These are phyloP conservation scores for Pseudochromis fuscus DNA, from an alignment of 2,797 vertebrate species.

Conservation along the genomic window DNA sequence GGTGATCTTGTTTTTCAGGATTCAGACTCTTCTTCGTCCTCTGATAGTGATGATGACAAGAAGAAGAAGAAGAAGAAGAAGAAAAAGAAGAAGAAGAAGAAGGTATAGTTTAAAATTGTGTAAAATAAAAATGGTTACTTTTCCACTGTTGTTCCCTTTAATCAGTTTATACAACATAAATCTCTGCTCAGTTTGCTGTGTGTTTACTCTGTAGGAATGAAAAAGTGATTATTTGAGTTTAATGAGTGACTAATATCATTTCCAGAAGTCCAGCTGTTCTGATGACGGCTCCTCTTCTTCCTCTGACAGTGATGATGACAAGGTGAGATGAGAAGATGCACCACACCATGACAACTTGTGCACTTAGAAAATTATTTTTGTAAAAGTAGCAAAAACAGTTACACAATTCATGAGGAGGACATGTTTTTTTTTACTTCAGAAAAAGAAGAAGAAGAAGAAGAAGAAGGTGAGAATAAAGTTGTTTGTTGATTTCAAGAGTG, in stretches of 20 bases:
- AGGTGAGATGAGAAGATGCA: conserved; percentile 46
- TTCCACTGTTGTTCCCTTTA: not conserved
- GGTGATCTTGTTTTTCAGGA: conserved; percentile 30
- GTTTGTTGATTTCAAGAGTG: not conserved
- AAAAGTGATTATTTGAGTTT: not conserved
- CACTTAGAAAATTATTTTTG: not conserved
- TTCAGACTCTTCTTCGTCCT: conserved; percentile 43
- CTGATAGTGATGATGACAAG: conserved; percentile 53
- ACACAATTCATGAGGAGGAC: not conserved
- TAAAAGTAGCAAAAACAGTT: not conserved
- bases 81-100: conserved; percentile 50
- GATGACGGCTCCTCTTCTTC: conserved; percentile 66
- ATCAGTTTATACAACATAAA: no score
- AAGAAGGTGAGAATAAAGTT: conserved; percentile 58
- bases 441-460: conserved; percentile 70
- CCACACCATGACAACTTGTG: accelerated
- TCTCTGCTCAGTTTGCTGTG: not conserved
- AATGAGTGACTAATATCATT: not conserved
- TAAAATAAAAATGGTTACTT: not conserved
- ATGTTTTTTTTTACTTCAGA: conserved; percentile 35
- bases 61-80: conserved; percentile 56
- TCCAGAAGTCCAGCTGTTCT: conserved; percentile 62
- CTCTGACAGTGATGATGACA: conserved; percentile 71
- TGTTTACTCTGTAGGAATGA: not conserved
- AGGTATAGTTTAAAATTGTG: not conserved